These are phyloP conservation scores for Sycophila texana DNA, from an alignment of 2,888 invertebrate species.

Conservation along the genomic window DNA sequence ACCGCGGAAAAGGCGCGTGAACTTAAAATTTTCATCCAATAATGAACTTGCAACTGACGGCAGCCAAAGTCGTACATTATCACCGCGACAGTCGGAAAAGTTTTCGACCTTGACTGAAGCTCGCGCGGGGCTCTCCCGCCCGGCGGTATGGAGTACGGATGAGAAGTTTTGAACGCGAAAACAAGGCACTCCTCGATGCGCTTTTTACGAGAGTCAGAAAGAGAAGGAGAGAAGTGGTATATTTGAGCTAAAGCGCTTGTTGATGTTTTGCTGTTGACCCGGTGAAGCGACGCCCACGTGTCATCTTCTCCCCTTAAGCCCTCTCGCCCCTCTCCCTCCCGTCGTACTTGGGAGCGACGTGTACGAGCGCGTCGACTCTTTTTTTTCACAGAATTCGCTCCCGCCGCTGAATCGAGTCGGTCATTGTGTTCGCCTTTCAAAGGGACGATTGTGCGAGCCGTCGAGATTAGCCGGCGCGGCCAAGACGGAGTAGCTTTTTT, in stretches of 20 bases:
- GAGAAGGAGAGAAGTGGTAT: not conserved
- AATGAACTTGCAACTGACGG: not conserved
- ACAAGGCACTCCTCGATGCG: constrained; percentile 17
- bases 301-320: not conserved
- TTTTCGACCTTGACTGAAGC: constrained; percentile 37
- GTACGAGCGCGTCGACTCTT: not conserved
- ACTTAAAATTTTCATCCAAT: constrained; percentile 16
- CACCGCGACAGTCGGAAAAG: not conserved
- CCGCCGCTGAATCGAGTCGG: constrained; percentile 10
- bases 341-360: not conserved
- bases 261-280: constrained; percentile 25
- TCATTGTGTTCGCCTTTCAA: constrained; percentile 31
- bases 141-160: not conserved
- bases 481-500: not conserved
- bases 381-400: constrained; percentile 4
- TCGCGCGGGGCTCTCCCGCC: not conserved
- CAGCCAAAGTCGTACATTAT: not conserved
- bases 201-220: constrained; percentile 27
- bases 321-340: not conserved
- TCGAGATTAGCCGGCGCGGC: constrained; percentile 6
- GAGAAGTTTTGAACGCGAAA: constrained; percentile 37
- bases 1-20: not conserved
- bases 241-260: constrained; percentile 19
- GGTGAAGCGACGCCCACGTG: not conserved
- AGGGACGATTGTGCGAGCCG: constrained; percentile 26